phyloP scores from a whole-genome alignment of 2,113 vertebrate genomes.

The Apeltes quadracus region DNA sequence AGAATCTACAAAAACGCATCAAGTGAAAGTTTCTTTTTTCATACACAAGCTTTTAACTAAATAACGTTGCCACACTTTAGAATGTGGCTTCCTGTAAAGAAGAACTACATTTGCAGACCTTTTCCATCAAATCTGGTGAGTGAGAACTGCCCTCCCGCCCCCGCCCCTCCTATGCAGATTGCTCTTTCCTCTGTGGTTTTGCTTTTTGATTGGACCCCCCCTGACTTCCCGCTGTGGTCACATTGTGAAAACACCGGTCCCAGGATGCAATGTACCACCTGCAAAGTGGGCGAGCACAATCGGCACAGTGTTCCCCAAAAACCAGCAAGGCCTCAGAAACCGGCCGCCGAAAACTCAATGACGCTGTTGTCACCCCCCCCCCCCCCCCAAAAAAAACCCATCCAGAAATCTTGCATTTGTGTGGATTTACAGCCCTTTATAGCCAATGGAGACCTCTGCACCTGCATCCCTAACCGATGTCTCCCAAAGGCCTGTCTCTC shows the following conservation, averaged over 20 bases:
- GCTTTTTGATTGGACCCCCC: constrained; percentile 54
- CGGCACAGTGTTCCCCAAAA: constrained; percentile 18
- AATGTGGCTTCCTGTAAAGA: constrained; percentile 11
- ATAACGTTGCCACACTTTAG: constrained; percentile 26
- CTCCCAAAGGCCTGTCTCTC: constrained; percentile 61
- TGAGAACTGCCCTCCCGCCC: background rate
- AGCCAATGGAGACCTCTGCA: constrained; percentile 38
- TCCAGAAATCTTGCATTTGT: background rate
- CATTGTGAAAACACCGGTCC: constrained; percentile 52
- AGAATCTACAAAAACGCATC: background rate
- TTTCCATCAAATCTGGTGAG: constrained; percentile 33
- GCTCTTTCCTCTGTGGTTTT: constrained; percentile 46
- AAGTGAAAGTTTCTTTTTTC: background rate
- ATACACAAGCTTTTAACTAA: constrained; percentile 17
- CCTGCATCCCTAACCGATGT: constrained; percentile 54
- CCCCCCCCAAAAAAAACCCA: background rate
- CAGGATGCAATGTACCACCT: constrained; percentile 60
- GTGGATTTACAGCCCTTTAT: constrained; percentile 16
- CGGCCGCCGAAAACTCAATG: constrained; percentile 18
- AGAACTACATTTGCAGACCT: constrained; percentile 15
- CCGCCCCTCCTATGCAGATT: constrained; percentile 24
- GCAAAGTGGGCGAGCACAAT: constrained; percentile 39
- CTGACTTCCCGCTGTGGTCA: constrained; percentile 43
- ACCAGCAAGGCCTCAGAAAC: background rate
- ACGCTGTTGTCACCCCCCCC: background rate